A percentile compares a stretch with the other conserved stretches of the same genome.
phyloP scores from a whole-genome alignment of 2,888 invertebrate species.

The Suillia variegata region DNA sequence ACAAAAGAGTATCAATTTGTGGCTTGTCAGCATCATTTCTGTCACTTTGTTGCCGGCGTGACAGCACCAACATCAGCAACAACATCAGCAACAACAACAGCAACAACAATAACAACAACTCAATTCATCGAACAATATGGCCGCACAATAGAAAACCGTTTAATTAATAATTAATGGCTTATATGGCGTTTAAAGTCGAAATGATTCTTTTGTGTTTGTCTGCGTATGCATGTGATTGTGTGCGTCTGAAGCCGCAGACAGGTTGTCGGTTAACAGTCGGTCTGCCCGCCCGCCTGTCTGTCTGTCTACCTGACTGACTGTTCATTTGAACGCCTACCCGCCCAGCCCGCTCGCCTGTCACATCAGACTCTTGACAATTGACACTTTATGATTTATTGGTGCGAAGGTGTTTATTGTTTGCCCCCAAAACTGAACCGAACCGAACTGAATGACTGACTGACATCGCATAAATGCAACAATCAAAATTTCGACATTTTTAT shows the following conservation, averaged over 20 bases:
- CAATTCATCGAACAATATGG: not conserved
- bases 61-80: not conserved
- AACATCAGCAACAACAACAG: not conserved
- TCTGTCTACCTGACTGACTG: too few relatives aligned
- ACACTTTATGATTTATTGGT: not conserved
- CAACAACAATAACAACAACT: not conserved
- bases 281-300: not conserved
- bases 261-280: too few relatives aligned
- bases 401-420: conserved; percentile 1
- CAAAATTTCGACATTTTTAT: not conserved
- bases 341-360: not conserved
- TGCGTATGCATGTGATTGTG: not conserved
- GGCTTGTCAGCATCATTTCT: not conserved
- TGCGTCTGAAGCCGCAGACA: not conserved
- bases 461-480: not conserved
- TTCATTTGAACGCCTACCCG: not conserved
- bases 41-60: not conserved
- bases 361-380: not conserved
- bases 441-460: not conserved
- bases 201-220: not conserved
- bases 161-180: conserved; percentile 6
- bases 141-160: not conserved
- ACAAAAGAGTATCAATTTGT: conserved; percentile 2
- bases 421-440: not conserved
- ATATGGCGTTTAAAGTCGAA: not conserved